Base-by-base conservation (phyloP, 2,888 invertebrate genomes). In the Pocota personata region DNA sequence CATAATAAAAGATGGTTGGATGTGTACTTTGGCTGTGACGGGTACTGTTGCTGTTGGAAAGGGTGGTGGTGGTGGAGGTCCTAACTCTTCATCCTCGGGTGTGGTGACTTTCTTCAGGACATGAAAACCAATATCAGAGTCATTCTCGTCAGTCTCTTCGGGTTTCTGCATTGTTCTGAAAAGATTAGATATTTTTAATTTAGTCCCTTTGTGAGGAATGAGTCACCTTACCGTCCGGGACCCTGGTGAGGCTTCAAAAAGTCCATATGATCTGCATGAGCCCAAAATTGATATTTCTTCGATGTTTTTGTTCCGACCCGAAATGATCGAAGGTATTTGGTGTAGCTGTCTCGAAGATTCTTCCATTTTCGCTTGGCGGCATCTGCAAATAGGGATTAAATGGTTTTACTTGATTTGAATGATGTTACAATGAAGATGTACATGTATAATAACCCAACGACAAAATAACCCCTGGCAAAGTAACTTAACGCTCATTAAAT, bases 321-420 rank as follows among this genome's bases (percentile, higher is more conserved):
- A 88, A 92, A 92, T 0, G 92, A 92, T 24, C 92, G 91, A 64
- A 92, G 89, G 88, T 92, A 92, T 88, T 92, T 92, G 19, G 92
- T 92, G 66, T 92, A 92, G 73, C 92, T 92, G 89, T 92, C 92
- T 21, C 92, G 91, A 27, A 92, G 87, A 87, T 92, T 92, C 87
- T 92, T 92, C 92, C 92, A 92, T 91, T 92, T 92, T 87, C 92
- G 83, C 80, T 92, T 92, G 10, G 91, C 91, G 32, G 92, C 92
- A 84, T 92, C 92, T 92, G 87, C 19, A 88, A 10, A 43, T 14
- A 60, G 30, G 27, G 10, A 35, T 32, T 14, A 32, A 4, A 32
- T 32, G 4, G 43, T 27, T 14, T 71, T 71, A 14, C 4, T 40
- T 14, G 40, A 14, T 40, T 40, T 6, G 1, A 1, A 40, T 14